Evolutionary conservation across 2,797 vertebrate genomes (phyloP).

Genomic region (Pangasius krempfi): DNA sequence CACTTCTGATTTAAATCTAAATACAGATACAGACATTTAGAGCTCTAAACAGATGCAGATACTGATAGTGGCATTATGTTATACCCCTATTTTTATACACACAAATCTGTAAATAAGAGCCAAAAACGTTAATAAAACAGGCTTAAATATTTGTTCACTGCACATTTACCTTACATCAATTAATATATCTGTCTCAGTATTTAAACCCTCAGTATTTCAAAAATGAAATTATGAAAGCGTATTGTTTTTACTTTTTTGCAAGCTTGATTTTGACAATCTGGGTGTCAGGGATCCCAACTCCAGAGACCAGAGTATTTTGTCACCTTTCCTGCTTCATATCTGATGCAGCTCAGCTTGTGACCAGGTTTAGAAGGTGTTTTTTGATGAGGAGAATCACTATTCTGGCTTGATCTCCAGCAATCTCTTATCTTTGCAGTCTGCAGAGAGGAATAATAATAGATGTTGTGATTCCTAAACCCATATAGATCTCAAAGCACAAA

Average conservation of each 20-base stretch:
- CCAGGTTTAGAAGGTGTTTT: background rate
- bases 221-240: background rate
- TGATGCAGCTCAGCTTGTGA: constrained; percentile 14
- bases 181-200: background rate
- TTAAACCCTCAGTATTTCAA: background rate
- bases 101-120: background rate
- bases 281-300: background rate
- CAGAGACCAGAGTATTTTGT: background rate
- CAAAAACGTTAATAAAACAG: background rate
- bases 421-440: constrained; percentile 6
- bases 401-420: background rate
- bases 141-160: background rate
- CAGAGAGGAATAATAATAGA: constrained; percentile 22
- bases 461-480: constrained; percentile 27
- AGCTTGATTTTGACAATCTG: background rate
- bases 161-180: background rate
- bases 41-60: background rate
- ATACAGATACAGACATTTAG: background rate
- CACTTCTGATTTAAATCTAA: background rate
- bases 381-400: constrained; percentile 14
- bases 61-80: background rate
- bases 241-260: too few species aligned
- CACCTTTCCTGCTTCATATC: constrained; percentile 6
- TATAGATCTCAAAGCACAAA: constrained; percentile 33
- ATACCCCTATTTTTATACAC: background rate